Base-by-base conservation (phyloP, 2,797 vertebrate genomes). In the Hapalemur alaotrensis region DNA sequence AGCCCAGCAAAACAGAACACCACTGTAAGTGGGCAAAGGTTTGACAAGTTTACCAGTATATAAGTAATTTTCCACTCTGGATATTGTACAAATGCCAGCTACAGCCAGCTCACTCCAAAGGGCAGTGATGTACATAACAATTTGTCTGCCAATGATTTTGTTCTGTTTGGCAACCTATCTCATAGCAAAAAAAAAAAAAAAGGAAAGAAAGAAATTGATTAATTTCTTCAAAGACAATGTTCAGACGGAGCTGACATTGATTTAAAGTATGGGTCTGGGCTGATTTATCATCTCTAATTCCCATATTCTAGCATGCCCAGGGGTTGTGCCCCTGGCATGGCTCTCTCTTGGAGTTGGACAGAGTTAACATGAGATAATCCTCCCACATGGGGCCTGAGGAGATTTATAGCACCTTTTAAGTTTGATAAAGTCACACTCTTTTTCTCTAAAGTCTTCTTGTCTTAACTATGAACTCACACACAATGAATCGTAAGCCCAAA, bases 351-450 rank as follows among this genome's bases (percentile, higher is more conserved):
- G 67, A 93, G 7, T 2, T 94, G 30, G 59, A 78, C 32, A 50
- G 73, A 93, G 41, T 54, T 81, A 95, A 73, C 61, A 86, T 94
- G 86, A 97, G 78, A 76, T 91, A 91, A 93, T 52, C 22, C 30
- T 89, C 59, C 15, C 54, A 70, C 28, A 12, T 48, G 48, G 2
- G 28, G 3, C 14, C 17, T 65, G 22, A 28, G 15, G 4, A 89
- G 67, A 97, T 96, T 92, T 89, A 79, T 46, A 69, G 2, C 12
- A 43, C 28, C n/a, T 65, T 91, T 86, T 35, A 91, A 30, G 25
- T 85, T 81, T 93, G 83, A 92, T 95, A 95, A 95, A 94, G 52
- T 85, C 82, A 87, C 10, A 59, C 46, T 97, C 15, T 91, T 91
- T 95, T 78, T 95, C 86, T 95, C 59, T 73, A 72, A 87, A 78